Evolutionary conservation across 2,797 vertebrate species (phyloP), one percentile per base, ranked within the genome.

Genomic region (Rhabdomys pumilio): DNA sequence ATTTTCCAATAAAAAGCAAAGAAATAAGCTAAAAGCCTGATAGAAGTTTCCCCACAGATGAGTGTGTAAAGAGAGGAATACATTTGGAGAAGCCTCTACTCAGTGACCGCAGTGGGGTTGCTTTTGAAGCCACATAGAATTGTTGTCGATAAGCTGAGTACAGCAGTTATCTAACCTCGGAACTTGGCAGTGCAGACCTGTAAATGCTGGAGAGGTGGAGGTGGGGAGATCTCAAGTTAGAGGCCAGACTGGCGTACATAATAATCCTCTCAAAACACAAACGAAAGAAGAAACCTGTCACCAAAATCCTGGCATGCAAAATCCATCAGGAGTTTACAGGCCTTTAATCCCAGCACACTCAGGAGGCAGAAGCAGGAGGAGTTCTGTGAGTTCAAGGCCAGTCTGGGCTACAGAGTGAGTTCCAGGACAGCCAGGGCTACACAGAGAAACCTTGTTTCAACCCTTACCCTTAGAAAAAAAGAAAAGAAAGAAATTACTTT

Each of bases 1-100:
- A 34, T 92, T 89, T 92, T 77, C 55, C 69, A 65, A 91, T 63
- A 22, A 89, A 76, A 93, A 55, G 26, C 38, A 86, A 73, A 90
- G 34, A 47, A 90, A 61, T 53, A 90, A 80, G 38, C 53, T 89
- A 81, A 93, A 92, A 90, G 22, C 61, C 50, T 55, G 10, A 44
- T 34, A 13, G 87, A 55, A 8, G 3, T 94, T 88, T 92, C 65
- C 90, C 26, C 5, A 31, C 55, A 89, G 90, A 29, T 84, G 41
- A 65, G 24, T 79, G 55, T 79, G 31, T 26, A 47, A 73, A 95
- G 81, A 72, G 82, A 72, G 55, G n/a, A 75, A 59, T 79, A 22
- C 10, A 20, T 83, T 69, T 93, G 55, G 76, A 75, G 93, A 87
- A 87, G 83, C 65, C 9, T 50, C 79, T 12, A 63, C 20, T 38